A percentile compares a stretch with the other conserved stretches of the same genome.
Conservation (phyloP, 2,113 vertebrate genomes). For the Hoplias malabaricus region DNA sequence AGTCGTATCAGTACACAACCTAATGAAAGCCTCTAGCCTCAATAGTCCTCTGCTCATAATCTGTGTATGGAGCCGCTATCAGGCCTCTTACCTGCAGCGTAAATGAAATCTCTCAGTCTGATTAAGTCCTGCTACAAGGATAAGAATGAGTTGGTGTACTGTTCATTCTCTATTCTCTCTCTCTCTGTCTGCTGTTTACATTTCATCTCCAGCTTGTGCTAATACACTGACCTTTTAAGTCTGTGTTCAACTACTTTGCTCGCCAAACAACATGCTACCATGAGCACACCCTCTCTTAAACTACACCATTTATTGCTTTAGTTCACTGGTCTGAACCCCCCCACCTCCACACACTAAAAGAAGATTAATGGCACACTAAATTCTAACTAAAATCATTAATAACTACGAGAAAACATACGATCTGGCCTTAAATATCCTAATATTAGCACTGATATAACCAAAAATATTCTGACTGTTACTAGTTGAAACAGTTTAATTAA, state of each 20-base stretch:
- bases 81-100: constrained; percentile 37
- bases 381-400: neutral
- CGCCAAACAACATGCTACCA: constrained; percentile 48
- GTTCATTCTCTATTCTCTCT: constrained; percentile 3
- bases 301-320: constrained; percentile 52
- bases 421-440: neutral
- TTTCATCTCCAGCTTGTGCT: constrained; percentile 43
- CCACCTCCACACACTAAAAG: neutral
- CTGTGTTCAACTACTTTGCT: constrained; percentile 43
- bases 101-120: constrained; percentile 29
- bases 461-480: neutral
- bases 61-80: neutral
- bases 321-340: neutral
- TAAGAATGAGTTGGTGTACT: constrained; percentile 30
- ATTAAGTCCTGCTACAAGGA: constrained; percentile 37
- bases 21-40: neutral
- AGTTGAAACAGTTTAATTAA: neutral
- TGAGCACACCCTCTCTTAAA: constrained; percentile 49
- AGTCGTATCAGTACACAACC: neutral
- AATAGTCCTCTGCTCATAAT: neutral
- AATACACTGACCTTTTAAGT: constrained; percentile 52
- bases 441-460: neutral
- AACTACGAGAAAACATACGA: neutral
- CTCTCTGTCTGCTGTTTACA: constrained; percentile 53
- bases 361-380: neutral